Percentiles rank a stretch among this genome's conserved stretches.
Conservation (phyloP, 2,888 invertebrate genomes). For the Chrysolina americana region DNA sequence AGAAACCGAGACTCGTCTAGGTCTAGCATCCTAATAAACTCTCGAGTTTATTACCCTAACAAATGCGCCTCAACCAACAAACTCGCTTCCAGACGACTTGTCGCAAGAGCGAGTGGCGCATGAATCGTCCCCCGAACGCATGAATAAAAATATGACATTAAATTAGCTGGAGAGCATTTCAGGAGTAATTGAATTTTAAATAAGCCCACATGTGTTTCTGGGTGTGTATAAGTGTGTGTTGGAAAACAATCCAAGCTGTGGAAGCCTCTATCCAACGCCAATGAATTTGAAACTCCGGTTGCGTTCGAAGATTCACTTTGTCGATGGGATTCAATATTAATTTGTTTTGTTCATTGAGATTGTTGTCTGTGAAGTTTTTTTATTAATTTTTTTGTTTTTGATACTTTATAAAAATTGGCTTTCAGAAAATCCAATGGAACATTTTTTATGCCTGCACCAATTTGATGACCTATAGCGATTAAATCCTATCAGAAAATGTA, state of each 20-base stretch:
- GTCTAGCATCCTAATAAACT: slow-evolving; percentile 1
- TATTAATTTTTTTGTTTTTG: no score
- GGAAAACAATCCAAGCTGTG: slow-evolving; percentile 36
- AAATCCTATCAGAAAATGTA: no score
- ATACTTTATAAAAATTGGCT: no score
- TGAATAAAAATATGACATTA: slow-evolving; percentile 29
- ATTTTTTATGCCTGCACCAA: no score
- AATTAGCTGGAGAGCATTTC: slow-evolving; percentile 35
- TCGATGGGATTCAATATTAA: not conserved
- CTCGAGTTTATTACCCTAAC: not conserved
- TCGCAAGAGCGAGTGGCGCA: not conserved
- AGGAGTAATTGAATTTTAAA: slow-evolving; percentile 44
- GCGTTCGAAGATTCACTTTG: slow-evolving; percentile 13
- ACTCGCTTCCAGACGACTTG: slow-evolving; percentile 4
- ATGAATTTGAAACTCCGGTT: slow-evolving; percentile 28
- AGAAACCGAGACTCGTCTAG: not conserved
- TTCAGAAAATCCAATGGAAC: no score
- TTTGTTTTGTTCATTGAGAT: no score
- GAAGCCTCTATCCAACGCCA: slow-evolving; percentile 31
- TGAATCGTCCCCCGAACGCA: slow-evolving; percentile 1
- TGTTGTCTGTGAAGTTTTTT: no score
- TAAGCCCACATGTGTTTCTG: slow-evolving; percentile 40
- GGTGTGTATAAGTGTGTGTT: not conserved
- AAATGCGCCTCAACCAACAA: not conserved
- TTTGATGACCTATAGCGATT: no score